Conservation (phyloP, 53 echinoderm and acorn worm species). For the Apostichopus leukothele region DNA sequence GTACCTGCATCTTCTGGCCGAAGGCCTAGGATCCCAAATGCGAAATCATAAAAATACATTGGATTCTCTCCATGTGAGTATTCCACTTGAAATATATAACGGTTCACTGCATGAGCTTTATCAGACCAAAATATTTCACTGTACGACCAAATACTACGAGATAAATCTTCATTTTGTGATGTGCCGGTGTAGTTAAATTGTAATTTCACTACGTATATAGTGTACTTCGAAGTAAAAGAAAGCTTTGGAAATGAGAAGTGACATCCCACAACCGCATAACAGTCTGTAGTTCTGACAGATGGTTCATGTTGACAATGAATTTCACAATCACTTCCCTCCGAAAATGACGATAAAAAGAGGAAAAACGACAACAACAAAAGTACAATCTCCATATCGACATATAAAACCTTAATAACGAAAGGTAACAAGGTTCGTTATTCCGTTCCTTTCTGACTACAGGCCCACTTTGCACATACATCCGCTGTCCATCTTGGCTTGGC, state of each 20-base stretch:
- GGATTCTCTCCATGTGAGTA: background rate
- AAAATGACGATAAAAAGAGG: background rate
- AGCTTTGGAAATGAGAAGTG: background rate
- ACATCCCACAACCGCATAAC: background rate
- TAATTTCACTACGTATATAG: too few species aligned
- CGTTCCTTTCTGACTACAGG: too few species aligned
- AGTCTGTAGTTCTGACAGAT: background rate
- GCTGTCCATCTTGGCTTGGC: too few species aligned
- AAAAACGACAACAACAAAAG: too few species aligned
- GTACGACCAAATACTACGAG: background rate
- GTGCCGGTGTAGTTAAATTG: too few species aligned
- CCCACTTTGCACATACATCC: too few species aligned
- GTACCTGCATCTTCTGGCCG: background rate
- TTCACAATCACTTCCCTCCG: background rate
- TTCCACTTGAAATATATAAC: background rate
- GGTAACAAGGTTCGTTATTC: too few species aligned
- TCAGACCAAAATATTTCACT: background rate
- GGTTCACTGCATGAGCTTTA: background rate
- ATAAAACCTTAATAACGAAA: too few species aligned
- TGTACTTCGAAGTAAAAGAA: too few species aligned
- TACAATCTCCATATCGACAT: too few species aligned
- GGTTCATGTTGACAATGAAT: background rate
- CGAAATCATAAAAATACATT: background rate
- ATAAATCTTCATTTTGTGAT: too few species aligned
- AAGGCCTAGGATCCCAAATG: background rate